Evolutionary conservation across 2,888 invertebrate genomes (phyloP).

Genomic region (Caradrina clavipalpis): DNA sequence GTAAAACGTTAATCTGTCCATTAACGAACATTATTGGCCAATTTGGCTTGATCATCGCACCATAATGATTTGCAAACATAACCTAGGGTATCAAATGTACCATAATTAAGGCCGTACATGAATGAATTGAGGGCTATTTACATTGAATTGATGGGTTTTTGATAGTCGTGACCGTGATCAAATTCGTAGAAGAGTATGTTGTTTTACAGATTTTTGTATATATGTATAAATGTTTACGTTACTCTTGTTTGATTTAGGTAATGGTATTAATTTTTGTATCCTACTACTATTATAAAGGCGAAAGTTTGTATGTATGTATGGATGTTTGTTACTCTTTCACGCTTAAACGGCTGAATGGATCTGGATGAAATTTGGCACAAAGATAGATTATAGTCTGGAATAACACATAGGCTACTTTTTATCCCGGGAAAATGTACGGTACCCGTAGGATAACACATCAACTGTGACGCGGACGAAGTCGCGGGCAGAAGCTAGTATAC

Average conservation of each 20-base stretch:
- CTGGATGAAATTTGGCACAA: too few relatives aligned
- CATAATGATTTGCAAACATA: constrained; percentile 54
- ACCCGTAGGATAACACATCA: too few relatives aligned
- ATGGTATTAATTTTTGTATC: background rate
- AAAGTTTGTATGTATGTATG: too few relatives aligned
- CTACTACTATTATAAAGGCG: too few relatives aligned
- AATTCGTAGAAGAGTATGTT: background rate
- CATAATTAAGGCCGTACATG: constrained; percentile 54
- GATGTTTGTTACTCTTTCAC: too few relatives aligned
- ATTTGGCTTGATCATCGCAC: constrained; percentile 39
- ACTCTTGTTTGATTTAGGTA: background rate
- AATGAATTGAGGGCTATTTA: constrained; percentile 32
- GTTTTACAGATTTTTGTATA: constrained; percentile 8
- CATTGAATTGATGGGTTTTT: constrained; percentile 56
- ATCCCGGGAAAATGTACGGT: too few relatives aligned
- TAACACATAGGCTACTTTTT: too few relatives aligned
- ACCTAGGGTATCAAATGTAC: constrained; percentile 44
- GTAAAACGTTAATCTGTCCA: constrained; percentile 19
- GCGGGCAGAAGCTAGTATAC: too few relatives aligned
- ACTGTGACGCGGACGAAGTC: too few relatives aligned
- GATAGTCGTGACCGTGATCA: constrained; percentile 32
- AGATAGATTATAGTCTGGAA: too few relatives aligned
- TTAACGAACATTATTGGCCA: constrained; percentile 19
- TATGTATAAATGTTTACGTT: constrained; percentile 9
- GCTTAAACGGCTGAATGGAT: too few relatives aligned